A percentile compares a stretch with the other conserved stretches of the same genome.
phyloP scores from a whole-genome alignment of 1,140 invertebrate species.

The Littorina saxatilis region DNA sequence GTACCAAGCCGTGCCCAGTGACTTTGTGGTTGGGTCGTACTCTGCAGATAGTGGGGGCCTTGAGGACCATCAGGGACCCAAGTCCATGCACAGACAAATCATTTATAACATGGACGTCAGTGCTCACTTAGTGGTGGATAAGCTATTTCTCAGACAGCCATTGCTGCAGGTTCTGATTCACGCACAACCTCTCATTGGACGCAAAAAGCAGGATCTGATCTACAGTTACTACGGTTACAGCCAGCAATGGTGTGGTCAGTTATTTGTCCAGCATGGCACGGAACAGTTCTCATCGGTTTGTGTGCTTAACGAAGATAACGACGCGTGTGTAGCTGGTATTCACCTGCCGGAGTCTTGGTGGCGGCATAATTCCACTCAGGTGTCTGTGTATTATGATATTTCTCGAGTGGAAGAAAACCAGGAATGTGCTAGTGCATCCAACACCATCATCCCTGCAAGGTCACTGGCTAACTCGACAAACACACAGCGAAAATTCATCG shows the following conservation, averaged over 20 bases:
- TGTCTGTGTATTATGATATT: conserved; percentile 60
- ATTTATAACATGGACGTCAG: conserved; percentile 60
- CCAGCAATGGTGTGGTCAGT: conserved; percentile 60
- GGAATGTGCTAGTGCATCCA: conserved; percentile 64
- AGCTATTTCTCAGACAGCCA: conserved; percentile 49
- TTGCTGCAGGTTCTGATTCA: conserved; percentile 62
- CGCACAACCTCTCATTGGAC: conserved; percentile 44
- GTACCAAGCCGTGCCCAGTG: conserved; percentile 52
- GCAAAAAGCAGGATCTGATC: conserved; percentile 39
- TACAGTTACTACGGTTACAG: conserved; percentile 47
- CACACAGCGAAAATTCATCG: conserved; percentile 53
- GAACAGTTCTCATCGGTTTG: conserved; percentile 61
- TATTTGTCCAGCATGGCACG: conserved; percentile 53
- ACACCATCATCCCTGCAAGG: conserved; percentile 59
- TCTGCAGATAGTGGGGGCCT: conserved; percentile 19
- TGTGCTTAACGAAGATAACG: conserved; percentile 53
- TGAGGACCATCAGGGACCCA: conserved; percentile 29
- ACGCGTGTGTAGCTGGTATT: conserved; percentile 60
- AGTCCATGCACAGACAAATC: conserved; percentile 51
- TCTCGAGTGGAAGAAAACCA: conserved; percentile 61
- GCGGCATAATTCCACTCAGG: conserved; percentile 46
- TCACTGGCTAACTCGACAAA: conserved; percentile 44
- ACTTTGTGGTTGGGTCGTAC: conserved; percentile 39
- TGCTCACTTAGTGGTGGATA: conserved; percentile 57
- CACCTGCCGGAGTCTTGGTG: conserved; percentile 56